Base-by-base conservation (phyloP, 2,797 vertebrate species). In the Notoglanidium macrostoma region DNA sequence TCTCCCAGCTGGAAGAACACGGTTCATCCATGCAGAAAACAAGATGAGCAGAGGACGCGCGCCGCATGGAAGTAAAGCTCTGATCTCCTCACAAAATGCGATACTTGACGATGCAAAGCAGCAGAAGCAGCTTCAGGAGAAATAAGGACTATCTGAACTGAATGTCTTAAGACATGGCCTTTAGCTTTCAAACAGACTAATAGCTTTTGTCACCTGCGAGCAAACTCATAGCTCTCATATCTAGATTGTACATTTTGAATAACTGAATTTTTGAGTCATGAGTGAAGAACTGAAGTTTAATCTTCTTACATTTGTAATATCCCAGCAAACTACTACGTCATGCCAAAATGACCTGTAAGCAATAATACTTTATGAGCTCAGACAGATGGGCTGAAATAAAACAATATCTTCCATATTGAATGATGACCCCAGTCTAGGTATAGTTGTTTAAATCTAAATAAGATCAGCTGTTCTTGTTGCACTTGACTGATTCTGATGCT, bases 21-120 rank as follows among this genome's bases (percentile, higher is more conserved):
- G 44, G 82, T 29, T 84, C 61, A 83, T 65, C 3, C 40, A 86
- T 90, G 84, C 76, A 88, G 51, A 91, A 82, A 88, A 88, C 23
- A 86, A 87, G 40, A 85, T 17, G 82, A 77, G 57, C 49, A 72
- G 87, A 87, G 63, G 83, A 87, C 72, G 87, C 29, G 65, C 54
- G 83, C 46, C 63, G 85, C 82, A 77, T 82, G 76, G 67, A 85
- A 11, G 35, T 12, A 73, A 19, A 8, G 32, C 14, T 68, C 11
- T 44, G 21, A 73, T 72, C 21, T 72, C 35, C 4, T 6, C 14
- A 17, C 46, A 26, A 35, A 35, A 32, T 15, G 7, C 10, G 3
- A 26, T 26, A 29, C 17, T 70, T 70, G 32, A 17, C 19, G 67
- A 70, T 9, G 67, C 29, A 35, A 35, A 70, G 32, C 32, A 70